Base-by-base conservation (phyloP, 2,113 vertebrate species). In the Campylomormyrus tamandua region DNA sequence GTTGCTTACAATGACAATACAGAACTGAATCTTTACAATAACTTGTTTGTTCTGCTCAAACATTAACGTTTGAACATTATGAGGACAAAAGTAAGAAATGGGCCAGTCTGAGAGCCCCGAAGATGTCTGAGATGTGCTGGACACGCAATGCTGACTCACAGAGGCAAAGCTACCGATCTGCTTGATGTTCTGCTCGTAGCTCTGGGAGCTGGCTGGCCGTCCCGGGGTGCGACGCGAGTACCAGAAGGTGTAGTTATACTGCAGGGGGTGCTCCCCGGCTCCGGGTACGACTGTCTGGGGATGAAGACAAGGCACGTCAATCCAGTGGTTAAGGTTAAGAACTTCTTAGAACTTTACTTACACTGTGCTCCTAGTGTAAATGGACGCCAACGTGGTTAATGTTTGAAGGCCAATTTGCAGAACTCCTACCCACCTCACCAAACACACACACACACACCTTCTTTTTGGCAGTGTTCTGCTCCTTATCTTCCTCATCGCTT, bases 121-220 rank as follows among this genome's bases (percentile, higher is more conserved):
- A 13, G 9, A 5, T 13, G n/a, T 31, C n/a, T 70, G n/a, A 70
- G 74, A 19, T 6, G 35, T 2, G 35, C 35, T 10, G 13, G 35
- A 39, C 5, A 11, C 6, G 5, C 4, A 77, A 50, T 11, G 24
- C 19, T 66, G 13, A 93, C 94, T 42, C 49, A 97, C 96, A 90
- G 96, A 96, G 27, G 96, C 96, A 1, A 97, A 97, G 90, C 96
- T 96, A 90, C 96, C 96, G 42, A 97, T 96, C 93, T 95, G 96
- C 92, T 96, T 96, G 92, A 97, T 97, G 94, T 97, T 97, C 94
- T 96, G 96, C 86, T 97, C 96, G 19, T 97, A 97, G 93, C 96
- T 96, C 92, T 97, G 96, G 48, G 96, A 96, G 90, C 96, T 97
- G 56, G 96, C 95, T 4, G 96, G 96, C 83, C 96, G 94, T 74